Base-by-base conservation (phyloP, 2,888 invertebrate species). In the Trachelus tabidus region DNA sequence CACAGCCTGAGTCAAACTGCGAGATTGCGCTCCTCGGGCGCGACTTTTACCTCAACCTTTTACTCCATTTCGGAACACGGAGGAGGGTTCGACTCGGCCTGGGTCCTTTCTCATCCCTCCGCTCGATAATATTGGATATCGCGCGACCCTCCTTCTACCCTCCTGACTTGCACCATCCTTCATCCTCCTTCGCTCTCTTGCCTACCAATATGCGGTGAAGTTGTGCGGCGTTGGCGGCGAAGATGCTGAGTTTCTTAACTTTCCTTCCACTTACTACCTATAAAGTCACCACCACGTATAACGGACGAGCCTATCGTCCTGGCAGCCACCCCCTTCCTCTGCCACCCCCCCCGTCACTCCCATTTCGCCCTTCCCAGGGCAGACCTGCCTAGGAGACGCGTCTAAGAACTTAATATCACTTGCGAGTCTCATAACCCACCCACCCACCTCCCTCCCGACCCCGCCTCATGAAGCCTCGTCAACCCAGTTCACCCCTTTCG, bases 111-210 rank as follows among this genome's bases (percentile, higher is more conserved):
- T 68, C 77, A 78, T 77, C 76, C 78, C 75, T 75, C 81, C 84
- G 84, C 82, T 83, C 85, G 85, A 87, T 88, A 85, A 85, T 86
- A 87, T 87, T 85, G 85, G 85, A 88, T 85, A 83, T 82, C 81
- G 77, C 77, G 77, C 84, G 71, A 80, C 82, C 80, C 83, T 81
- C 79, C 81, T 79, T 77, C 71, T 34, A 74, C 79, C 77, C 77
- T 74, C 77, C 75, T 76, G 37, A 76, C 71, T 68, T 68, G 75
- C 71, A 56, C 73, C 76, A 75, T 34, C 15, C 68, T 78, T 76
- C 69, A 68, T 79, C 75, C 71, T 9, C 71, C 31, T 23, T 34
- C 33, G 12, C 33, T 75, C 75, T 75, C 80, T 74, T 74, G 76
- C 76, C 71, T 76, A 73, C 81, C 82, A 87, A 88, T 88, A 87